A percentile compares a stretch with the other conserved stretches of the same genome.
Evolutionary conservation across 2,113 vertebrate genomes (phyloP).

Genomic region (Cariama cristata): DNA sequence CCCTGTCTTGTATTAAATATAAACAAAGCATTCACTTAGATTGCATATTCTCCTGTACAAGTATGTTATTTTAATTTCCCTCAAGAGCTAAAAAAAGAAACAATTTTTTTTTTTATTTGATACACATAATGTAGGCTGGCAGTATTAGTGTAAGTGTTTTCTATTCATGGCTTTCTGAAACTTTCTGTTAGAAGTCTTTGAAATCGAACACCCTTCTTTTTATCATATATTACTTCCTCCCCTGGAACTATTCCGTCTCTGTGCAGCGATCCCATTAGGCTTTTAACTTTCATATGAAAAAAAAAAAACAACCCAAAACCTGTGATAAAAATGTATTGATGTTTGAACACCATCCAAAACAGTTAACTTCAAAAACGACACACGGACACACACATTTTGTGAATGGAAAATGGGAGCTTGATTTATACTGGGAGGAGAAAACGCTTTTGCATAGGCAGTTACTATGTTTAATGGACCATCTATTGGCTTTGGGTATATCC

Average conservation of each 20-base stretch:
- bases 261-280: conserved; percentile 66
- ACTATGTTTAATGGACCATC: background rate
- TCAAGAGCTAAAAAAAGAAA: conserved; percentile 60
- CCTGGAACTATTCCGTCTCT: conserved; percentile 58
- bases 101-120: background rate
- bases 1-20: background rate
- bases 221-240: conserved; percentile 75
- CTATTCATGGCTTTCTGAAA: conserved; percentile 47
- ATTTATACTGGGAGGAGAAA: background rate
- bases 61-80: conserved; percentile 60
- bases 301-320: background rate
- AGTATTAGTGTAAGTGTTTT: conserved; percentile 29
- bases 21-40: conserved; percentile 10
- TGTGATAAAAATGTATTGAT: conserved; percentile 72
- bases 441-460: background rate
- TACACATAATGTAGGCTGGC: conserved; percentile 53
- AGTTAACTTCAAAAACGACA: conserved; percentile 9
- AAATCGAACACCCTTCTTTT: conserved; percentile 75
- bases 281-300: conserved; percentile 65
- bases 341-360: conserved; percentile 71
- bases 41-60: conserved; percentile 20
- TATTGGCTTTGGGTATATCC: background rate
- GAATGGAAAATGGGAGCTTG: background rate
- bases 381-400: background rate
- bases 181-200: conserved; percentile 71